Evolutionary conservation across 2,797 vertebrate species (phyloP), one percentile per base, ranked within the genome.

Genomic region (Cyclura pinguis): DNA sequence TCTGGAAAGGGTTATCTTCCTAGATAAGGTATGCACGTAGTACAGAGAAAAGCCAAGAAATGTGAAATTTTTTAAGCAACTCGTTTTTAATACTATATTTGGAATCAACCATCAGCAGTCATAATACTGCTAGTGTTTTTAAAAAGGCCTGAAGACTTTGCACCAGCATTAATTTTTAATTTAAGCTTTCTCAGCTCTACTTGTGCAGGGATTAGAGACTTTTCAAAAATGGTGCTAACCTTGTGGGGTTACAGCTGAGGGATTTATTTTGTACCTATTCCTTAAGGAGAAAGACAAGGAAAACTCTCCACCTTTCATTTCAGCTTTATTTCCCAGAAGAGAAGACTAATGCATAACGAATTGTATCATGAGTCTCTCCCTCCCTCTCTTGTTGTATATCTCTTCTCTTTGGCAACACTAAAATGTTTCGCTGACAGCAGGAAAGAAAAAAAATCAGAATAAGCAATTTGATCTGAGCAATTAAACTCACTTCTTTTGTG

Each of bases 381-480:
- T 32, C 29, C 12, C 67, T 12, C 29, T 4, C 29, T 12, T 8
- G 14, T 59, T 59, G 2, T 16, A 9, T 29, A 2, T 9, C 29
- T 10, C n/a, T 18, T 16, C 2, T 38, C 29, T 90, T 24, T 87
- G 59, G 57, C 29, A 87, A 52, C 80, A 84, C 13, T 67, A 67
- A 35, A 38, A 74, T n/a, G 16, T 24, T 67, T n/a, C 32, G 69
- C 1, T 87, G 59, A 87, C 80, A 82, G 74, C 52, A 80, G 59
- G 27, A 27, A 73, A 29, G 47, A 57, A 1, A 32, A 32, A 9
- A 82, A 82, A 82, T 62, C 67, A 35, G 80, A 84, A 87, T 38
- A 87, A 78, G 86, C 73, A 69, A 91, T 88, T 88, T 91, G 90
- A 87, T 81, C 62, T 78, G 73, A 80, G 35, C 81, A 91, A 84